Evolutionary conservation across 37 sponge, comb jelly and placozoan genomes (phyloP).

Genomic region (Tethya wilhelma): DNA sequence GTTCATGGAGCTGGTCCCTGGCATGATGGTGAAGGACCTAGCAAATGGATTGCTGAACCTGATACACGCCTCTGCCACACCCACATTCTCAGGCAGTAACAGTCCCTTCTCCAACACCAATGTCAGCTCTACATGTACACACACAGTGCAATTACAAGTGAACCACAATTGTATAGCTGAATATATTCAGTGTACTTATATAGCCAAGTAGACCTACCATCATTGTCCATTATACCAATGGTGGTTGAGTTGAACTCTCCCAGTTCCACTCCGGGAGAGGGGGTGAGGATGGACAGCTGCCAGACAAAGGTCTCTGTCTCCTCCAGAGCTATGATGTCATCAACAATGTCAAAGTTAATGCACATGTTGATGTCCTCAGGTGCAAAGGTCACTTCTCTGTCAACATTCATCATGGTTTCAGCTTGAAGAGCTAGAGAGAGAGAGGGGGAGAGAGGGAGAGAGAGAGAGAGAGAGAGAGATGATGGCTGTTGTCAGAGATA

Average conservation of each 20-base stretch:
- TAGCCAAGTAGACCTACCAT: conserved; percentile 3
- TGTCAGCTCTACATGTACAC: not conserved
- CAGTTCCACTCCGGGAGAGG: not conserved
- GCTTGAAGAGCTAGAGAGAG: conserved; percentile 23
- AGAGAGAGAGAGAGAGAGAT: not conserved
- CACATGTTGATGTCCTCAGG: not conserved
- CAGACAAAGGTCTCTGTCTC: conserved; percentile 11
- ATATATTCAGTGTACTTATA: not conserved
- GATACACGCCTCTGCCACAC: not conserved
- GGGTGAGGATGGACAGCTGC: not conserved
- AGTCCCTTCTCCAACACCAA: not conserved
- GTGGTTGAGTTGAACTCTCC: not conserved
- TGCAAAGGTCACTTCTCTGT: conserved; percentile 13
- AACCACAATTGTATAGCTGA: not conserved
- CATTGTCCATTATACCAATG: conserved; percentile 23
- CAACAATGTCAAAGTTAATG: conserved; percentile 2
- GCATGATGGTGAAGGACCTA: not conserved
- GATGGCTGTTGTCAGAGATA: not conserved
- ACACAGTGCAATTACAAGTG: not conserved
- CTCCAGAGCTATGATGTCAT: conserved; percentile 34
- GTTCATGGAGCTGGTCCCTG: not conserved
- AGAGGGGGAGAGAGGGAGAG: not conserved
- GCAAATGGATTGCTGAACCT: conserved; percentile 26
- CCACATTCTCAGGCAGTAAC: not conserved
- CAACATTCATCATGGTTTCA: not conserved